Evolutionary conservation across 2,888 invertebrate species (phyloP).

Genomic region (Merodon equestris): DNA sequence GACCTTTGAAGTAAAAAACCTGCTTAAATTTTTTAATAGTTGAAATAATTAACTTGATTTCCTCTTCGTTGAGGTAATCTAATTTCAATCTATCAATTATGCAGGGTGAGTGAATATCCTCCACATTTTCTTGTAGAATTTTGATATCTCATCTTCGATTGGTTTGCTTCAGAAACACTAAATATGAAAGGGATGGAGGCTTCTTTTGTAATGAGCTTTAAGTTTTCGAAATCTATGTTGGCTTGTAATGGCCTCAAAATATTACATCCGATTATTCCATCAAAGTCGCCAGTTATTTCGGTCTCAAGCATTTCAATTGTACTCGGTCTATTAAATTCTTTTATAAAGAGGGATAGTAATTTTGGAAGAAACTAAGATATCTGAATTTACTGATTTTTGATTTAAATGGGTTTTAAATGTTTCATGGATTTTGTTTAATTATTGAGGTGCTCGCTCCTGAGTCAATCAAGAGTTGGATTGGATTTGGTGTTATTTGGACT

Average conservation of each 20-base stretch:
- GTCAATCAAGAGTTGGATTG: too few relatives aligned
- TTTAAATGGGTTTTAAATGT: neutral
- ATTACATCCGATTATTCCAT: slow-evolving; percentile 10
- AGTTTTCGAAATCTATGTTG: slow-evolving; percentile 3
- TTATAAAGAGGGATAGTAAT: neutral
- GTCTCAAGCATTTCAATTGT: slow-evolving; percentile 6
- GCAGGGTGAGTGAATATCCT: too few relatives aligned
- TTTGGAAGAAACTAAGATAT: neutral
- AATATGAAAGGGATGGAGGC: slow-evolving; percentile 9
- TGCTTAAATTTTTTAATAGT: slow-evolving; percentile 15
- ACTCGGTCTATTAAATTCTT: neutral
- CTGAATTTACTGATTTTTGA: slow-evolving; percentile 59
- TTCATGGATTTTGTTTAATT: neutral
- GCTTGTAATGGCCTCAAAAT: slow-evolving; percentile 13
- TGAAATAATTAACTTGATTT: slow-evolving; percentile 1
- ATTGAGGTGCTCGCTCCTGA: too few relatives aligned
- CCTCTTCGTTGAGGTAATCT: slow-evolving; percentile 31
- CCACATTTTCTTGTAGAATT: too few relatives aligned
- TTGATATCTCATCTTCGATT: too few relatives aligned
- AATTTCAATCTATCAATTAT: slow-evolving; percentile 19
- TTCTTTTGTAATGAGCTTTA: slow-evolving; percentile 19
- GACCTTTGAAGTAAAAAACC: slow-evolving; percentile 25
- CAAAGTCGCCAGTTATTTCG: neutral
- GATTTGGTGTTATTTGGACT: too few relatives aligned
- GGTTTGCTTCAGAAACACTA: too few relatives aligned